These are phyloP conservation scores for Pachliopta kotzebuea DNA, from an alignment of 2,888 invertebrate species.

Conservation along the genomic window DNA sequence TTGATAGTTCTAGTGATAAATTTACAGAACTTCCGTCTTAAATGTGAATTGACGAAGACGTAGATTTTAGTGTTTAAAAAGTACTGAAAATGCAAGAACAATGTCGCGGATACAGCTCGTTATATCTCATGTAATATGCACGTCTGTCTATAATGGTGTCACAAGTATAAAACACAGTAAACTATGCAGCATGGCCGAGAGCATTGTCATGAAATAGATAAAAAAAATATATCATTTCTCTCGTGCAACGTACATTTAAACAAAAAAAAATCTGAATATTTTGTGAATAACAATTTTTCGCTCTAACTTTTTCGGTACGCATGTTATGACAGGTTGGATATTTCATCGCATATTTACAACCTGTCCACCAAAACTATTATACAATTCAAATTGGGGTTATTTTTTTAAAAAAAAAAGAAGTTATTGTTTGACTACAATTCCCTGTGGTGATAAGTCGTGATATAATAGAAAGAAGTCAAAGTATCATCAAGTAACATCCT, in stretches of 20 bases:
- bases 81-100: neutral
- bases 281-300: conserved; percentile 1
- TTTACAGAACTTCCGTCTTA: no score
- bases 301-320: neutral
- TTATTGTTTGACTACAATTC: no score
- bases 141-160: neutral
- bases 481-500: no score
- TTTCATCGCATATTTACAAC: conserved; percentile 1
- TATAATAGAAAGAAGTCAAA: no score
- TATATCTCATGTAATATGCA: neutral
- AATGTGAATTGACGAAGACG: no score
- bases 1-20: no score
- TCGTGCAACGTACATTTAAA: neutral
- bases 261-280: neutral
- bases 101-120: neutral
- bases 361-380: neutral
- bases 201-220: conserved; percentile 1
- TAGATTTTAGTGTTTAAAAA: neutral
- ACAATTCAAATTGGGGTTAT: neutral
- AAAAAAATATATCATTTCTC: conserved; percentile 2
- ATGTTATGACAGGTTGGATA: conserved; percentile 1
- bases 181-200: neutral
- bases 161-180: neutral
- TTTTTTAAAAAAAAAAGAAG: no score
- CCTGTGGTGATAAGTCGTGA: no score